These are phyloP conservation scores for Rotaria magnacalcarata DNA, from an alignment of 2,888 invertebrate genomes.

Conservation along the genomic window DNA sequence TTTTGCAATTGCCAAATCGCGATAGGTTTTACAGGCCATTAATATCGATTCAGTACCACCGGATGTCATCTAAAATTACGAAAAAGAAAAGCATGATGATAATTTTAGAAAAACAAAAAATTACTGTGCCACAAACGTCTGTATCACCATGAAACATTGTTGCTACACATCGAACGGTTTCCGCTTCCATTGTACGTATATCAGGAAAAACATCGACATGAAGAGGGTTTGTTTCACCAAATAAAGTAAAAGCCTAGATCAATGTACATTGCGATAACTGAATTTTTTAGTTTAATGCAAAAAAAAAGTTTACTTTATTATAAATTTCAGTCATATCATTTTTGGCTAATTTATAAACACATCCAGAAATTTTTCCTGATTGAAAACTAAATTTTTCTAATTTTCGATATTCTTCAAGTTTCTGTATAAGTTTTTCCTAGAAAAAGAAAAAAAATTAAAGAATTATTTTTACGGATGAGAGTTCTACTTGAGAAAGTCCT, in stretches of 20 bases:
- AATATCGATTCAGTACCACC: slow-evolving; percentile 97
- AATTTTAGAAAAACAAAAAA: neutral
- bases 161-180: slow-evolving; percentile 80
- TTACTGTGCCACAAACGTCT: slow-evolving; percentile 67
- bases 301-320: neutral
- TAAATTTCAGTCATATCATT: neutral
- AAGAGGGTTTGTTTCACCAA: slow-evolving; percentile 90
- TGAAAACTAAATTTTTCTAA: neutral
- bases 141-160: slow-evolving; percentile 78
- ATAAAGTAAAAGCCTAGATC: slow-evolving; percentile 71
- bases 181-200: slow-evolving; percentile 80
- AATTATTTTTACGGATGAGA: neutral
- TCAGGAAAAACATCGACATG: slow-evolving; percentile 96
- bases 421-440: neutral
- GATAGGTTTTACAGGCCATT: slow-evolving; percentile 89
- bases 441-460: neutral
- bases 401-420: neutral
- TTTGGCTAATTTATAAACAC: slow-evolving; percentile 36
- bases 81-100: neutral
- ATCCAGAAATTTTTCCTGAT: slow-evolving; percentile 33
- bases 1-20: slow-evolving; percentile 74
- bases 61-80: slow-evolving; percentile 72
- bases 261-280: neutral
- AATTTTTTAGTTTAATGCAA: neutral
- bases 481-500: slow-evolving; percentile 7